phyloP scores from a whole-genome alignment of 2,113 vertebrate genomes.

The Ailurus styani region DNA sequence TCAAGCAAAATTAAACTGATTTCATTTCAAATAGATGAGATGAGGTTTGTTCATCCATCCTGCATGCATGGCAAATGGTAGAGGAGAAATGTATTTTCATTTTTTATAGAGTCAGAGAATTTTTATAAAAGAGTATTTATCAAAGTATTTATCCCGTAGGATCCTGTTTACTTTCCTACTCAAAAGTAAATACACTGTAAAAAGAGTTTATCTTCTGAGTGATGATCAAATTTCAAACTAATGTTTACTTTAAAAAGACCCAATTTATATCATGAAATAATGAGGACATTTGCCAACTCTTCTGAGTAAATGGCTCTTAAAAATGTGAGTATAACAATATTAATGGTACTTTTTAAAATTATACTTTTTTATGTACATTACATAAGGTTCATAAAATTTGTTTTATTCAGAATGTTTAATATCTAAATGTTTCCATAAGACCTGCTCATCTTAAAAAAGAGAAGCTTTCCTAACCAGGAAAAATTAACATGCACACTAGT shows the following conservation, averaged over 20 bases:
- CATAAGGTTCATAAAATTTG: not conserved
- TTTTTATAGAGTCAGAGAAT: slow-evolving; percentile 39
- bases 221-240: slow-evolving; percentile 25
- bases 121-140: slow-evolving; percentile 50
- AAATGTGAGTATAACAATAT: not conserved
- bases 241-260: not conserved
- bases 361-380: not conserved
- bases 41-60: slow-evolving; percentile 68
- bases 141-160: slow-evolving; percentile 32
- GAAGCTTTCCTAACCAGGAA: not conserved
- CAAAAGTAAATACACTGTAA: slow-evolving; percentile 54
- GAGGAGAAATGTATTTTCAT: slow-evolving; percentile 64
- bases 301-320: not conserved
- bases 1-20: slow-evolving; percentile 80
- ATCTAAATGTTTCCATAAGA: not conserved
- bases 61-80: slow-evolving; percentile 63
- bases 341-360: not conserved
- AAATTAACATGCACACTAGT: not conserved
- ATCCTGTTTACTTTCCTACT: slow-evolving; percentile 36
- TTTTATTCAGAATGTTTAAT: not conserved
- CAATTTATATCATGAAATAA: not conserved
- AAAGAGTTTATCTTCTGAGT: not conserved
- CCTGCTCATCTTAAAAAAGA: not conserved
- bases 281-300: not conserved
- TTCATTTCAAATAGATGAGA: slow-evolving; percentile 78